These are phyloP conservation scores for Steinernema feltiae DNA, from an alignment of 1,140 invertebrate genomes.

Conservation along the genomic window DNA sequence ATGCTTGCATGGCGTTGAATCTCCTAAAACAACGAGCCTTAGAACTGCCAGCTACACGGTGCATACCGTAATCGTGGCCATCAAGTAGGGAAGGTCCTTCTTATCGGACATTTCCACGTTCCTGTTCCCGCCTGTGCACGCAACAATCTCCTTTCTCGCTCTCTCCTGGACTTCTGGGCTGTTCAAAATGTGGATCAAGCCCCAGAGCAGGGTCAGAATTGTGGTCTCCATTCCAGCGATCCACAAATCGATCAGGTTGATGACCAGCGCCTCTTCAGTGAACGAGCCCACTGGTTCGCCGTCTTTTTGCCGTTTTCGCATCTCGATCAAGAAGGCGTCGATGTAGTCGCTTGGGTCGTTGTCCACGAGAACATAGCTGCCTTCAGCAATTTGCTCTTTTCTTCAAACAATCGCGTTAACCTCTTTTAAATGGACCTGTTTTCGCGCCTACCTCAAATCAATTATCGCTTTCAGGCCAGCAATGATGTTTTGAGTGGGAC, in stretches of 20 bases:
- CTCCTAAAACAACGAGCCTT: no score
- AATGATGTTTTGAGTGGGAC: background rate
- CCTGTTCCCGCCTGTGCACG: background rate
- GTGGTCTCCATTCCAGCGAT: conserved; percentile 39
- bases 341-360: conserved; percentile 61
- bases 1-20: conserved; percentile 40
- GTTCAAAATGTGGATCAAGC: conserved; percentile 19
- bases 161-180: conserved; percentile 20
- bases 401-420: no score
- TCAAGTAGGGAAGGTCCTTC: conserved; percentile 16
- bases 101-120: background rate
- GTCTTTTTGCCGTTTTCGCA: conserved; percentile 39
- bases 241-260: conserved; percentile 28
- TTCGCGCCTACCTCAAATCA: background rate
- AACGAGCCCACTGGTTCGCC: conserved; percentile 16
- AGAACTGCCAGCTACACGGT: no score
- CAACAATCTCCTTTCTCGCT: background rate
- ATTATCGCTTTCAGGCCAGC: background rate
- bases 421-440: no score
- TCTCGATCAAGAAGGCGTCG: conserved; percentile 61
- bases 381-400: conserved; percentile 13
- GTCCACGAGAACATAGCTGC: conserved; percentile 56
- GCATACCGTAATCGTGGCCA: conserved; percentile 22
- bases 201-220: conserved; percentile 44
- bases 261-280: conserved; percentile 19